Evolutionary conservation across 1,140 invertebrate species (phyloP).

Genomic region (Hyles euphorbiae): DNA sequence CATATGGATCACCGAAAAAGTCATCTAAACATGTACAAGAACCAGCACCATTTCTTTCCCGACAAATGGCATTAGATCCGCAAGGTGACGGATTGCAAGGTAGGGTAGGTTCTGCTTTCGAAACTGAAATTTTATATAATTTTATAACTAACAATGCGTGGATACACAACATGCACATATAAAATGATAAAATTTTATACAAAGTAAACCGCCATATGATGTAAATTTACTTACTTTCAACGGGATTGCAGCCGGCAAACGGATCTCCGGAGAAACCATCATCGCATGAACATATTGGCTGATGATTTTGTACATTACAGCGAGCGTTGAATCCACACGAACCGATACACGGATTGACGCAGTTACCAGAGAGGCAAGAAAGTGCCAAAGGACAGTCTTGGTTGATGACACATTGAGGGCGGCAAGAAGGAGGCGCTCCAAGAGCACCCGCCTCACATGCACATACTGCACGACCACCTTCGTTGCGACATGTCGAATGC

Average conservation of each 20-base stretch:
- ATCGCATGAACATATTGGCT: conserved; percentile 85
- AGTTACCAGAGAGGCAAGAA: conserved; percentile 86
- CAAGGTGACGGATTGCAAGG: conserved; percentile 90
- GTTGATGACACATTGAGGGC: conserved; percentile 86
- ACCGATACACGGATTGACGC: conserved; percentile 87
- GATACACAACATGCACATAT: conserved; percentile 18
- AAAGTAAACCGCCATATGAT: background rate
- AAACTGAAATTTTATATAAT: conserved; percentile 56
- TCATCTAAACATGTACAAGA: conserved; percentile 88
- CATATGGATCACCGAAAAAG: conserved; percentile 89
- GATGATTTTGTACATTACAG: conserved; percentile 85
- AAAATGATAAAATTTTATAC: conserved; percentile 1
- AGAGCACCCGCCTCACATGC: conserved; percentile 86
- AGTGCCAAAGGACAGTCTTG: conserved; percentile 86
- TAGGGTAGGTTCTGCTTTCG: conserved; percentile 69
- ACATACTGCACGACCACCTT: conserved; percentile 83
- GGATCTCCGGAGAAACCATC: conserved; percentile 88
- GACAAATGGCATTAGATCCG: conserved; percentile 87
- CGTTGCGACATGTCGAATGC: conserved; percentile 85
- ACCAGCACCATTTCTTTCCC: conserved; percentile 84
- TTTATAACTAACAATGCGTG: conserved; percentile 25
- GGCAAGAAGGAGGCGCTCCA: conserved; percentile 87
- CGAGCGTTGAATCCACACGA: conserved; percentile 89
- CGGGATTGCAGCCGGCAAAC: conserved; percentile 83
- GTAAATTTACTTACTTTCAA: conserved; percentile 77